A percentile compares a stretch with the other conserved stretches of the same genome.
Evolutionary conservation across 2,888 invertebrate species (phyloP).

Genomic region (Deilephila porcellus): DNA sequence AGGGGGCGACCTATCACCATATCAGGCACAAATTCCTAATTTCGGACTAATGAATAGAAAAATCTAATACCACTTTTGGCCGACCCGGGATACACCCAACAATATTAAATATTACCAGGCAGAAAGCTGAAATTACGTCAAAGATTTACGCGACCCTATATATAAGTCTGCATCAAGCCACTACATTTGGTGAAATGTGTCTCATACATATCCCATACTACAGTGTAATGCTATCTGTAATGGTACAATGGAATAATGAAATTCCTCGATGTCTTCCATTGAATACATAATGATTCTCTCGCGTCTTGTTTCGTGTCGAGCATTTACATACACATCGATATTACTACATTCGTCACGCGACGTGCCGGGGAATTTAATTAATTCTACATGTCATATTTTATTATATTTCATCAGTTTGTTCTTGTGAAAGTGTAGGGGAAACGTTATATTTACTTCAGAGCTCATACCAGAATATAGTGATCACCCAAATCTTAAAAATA

Average conservation of each 20-base stretch:
- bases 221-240: conserved; percentile 40
- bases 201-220: not conserved
- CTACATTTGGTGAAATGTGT: not conserved
- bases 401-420: not conserved
- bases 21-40: too few relatives aligned
- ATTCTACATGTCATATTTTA: not conserved
- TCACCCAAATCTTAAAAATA: too few relatives aligned
- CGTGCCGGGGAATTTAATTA: not conserved
- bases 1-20: too few relatives aligned
- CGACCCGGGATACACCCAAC: too few relatives aligned
- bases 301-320: not conserved
- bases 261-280: conserved; percentile 50
- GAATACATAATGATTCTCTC: conserved; percentile 56
- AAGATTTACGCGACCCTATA: not conserved
- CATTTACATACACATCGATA: not conserved
- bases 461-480: too few relatives aligned
- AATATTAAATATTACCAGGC: too few relatives aligned
- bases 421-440: too few relatives aligned
- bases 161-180: too few relatives aligned
- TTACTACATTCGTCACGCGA: not conserved
- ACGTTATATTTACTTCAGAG: too few relatives aligned
- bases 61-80: too few relatives aligned
- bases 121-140: too few relatives aligned
- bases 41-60: too few relatives aligned
- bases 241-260: conserved; percentile 55